Conservation (phyloP, 2,113 vertebrate species). For the Corythaixoides concolor region DNA sequence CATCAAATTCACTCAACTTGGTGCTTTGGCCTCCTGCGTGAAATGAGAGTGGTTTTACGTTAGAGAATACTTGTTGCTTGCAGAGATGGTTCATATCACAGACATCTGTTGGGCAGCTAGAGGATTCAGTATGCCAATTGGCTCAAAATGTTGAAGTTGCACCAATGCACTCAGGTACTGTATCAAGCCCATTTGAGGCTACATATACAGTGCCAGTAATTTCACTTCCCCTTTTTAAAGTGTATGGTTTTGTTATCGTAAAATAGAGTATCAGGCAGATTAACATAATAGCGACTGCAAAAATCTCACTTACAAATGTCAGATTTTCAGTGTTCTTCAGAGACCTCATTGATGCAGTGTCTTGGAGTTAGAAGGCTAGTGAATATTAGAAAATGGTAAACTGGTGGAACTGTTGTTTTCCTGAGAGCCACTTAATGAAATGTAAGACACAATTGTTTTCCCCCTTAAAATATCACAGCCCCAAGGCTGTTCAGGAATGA, state of each 20-base stretch:
- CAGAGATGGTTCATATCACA: rapidly evolving
- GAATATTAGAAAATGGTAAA: not conserved
- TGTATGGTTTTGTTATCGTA: not conserved
- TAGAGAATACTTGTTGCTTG: not conserved
- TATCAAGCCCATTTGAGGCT: not conserved
- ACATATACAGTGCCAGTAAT: not conserved
- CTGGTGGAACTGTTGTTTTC: not conserved
- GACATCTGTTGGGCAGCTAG: not conserved
- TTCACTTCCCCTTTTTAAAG: not conserved
- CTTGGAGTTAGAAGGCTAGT: not conserved
- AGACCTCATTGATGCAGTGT: not conserved
- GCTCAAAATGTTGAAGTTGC: not conserved
- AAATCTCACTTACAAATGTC: not conserved
- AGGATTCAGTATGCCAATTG: not conserved
- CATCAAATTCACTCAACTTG: not conserved
- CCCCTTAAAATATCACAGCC: not conserved
- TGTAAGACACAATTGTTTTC: not conserved
- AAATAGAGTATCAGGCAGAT: not conserved
- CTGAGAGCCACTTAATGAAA: not conserved
- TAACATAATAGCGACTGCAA: not conserved
- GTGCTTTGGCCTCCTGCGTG: not conserved
- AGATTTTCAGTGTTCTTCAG: not conserved
- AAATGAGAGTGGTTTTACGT: not conserved
- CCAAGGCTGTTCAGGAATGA: not conserved
- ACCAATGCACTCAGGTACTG: not conserved